Evolutionary conservation across 2,888 invertebrate species (phyloP).

Genomic region (Sepiola atlantica): DNA sequence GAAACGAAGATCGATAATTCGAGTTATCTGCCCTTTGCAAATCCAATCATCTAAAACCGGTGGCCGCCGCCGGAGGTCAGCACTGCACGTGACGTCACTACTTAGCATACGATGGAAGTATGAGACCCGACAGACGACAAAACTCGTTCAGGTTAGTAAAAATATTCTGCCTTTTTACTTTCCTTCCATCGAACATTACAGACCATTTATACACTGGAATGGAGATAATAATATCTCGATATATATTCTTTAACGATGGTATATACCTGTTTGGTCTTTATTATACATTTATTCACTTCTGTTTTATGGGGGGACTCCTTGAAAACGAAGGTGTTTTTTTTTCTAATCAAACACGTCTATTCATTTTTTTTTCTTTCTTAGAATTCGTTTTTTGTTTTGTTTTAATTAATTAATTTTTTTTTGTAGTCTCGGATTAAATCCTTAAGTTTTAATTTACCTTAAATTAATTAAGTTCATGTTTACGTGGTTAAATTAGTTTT

Average conservation of each 20-base stretch:
- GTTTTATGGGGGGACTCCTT: neutral
- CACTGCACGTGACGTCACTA: constrained; percentile 4
- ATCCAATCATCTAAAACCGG: neutral
- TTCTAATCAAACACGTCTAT: neutral
- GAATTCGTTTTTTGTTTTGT: neutral
- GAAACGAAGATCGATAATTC: neutral
- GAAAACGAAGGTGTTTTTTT: neutral
- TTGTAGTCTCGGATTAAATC: neutral
- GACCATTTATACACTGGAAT: neutral
- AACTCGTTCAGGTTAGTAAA: neutral
- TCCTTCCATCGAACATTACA: neutral
- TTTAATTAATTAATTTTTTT: neutral
- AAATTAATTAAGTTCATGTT: neutral
- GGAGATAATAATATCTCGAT: neutral
- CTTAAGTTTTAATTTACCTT: neutral
- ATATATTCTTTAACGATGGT: neutral
- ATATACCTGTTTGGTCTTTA: neutral
- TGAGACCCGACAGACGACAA: neutral
- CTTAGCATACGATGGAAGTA: constrained; percentile 32
- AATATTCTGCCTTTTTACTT: neutral
- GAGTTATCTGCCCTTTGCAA: constrained; percentile 1
- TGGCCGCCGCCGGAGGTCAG: neutral
- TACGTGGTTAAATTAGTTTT: neutral
- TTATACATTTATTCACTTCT: neutral
- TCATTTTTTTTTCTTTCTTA: neutral